Evolutionary conservation across 1,140 invertebrate genomes (phyloP).

Genomic region (Anoplolepis gracilipes): DNA sequence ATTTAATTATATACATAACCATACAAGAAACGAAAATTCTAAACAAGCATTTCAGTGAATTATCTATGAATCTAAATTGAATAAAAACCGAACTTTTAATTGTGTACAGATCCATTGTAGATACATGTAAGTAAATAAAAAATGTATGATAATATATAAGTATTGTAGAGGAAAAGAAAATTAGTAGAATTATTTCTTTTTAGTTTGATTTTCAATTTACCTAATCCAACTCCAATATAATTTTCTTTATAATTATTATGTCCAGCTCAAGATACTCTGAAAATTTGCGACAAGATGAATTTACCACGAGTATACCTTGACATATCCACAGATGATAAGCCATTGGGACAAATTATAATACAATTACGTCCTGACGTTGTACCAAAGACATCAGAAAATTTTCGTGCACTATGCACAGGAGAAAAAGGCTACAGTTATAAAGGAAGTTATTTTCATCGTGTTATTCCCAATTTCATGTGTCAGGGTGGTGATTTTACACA

Average conservation of each 20-base stretch:
- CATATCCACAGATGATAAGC: conserved; percentile 88
- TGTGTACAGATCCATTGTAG: not conserved
- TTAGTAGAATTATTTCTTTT: not conserved
- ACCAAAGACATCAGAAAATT: conserved; percentile 92
- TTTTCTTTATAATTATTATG: conserved; percentile 28
- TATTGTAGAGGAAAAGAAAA: not conserved
- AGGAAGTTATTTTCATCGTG: conserved; percentile 92
- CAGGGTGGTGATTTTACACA: conserved; percentile 93
- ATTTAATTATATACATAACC: not conserved
- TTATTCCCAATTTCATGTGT: conserved; percentile 96
- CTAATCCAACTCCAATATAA: not conserved
- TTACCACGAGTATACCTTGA: conserved; percentile 93
- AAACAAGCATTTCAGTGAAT: not conserved
- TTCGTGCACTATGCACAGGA: conserved; percentile 92
- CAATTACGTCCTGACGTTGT: conserved; percentile 91
- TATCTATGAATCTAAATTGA: not conserved
- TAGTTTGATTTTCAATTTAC: not conserved
- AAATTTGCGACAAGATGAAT: conserved; percentile 86
- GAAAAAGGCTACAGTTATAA: conserved; percentile 94
- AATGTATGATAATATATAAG: not conserved
- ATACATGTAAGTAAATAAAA: not conserved
- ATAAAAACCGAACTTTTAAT: not conserved
- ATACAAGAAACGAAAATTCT: not conserved
- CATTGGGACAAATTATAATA: conserved; percentile 90
- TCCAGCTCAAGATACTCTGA: not conserved